phyloP scores from a whole-genome alignment of 1,140 invertebrate genomes.

The Tetraneura akinire region DNA sequence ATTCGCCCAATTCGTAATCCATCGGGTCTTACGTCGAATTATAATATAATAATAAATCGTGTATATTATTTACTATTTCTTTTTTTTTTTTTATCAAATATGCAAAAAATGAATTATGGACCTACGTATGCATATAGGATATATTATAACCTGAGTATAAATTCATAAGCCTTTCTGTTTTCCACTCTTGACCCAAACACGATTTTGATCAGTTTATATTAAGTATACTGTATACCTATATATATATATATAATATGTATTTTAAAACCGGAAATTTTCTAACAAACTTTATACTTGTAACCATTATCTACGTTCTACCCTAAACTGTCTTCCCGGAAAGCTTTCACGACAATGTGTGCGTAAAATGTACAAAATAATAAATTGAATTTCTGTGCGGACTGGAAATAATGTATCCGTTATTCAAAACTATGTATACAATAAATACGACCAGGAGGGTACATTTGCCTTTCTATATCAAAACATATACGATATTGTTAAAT shows the following conservation, averaged over 20 bases:
- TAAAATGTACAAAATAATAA: background rate
- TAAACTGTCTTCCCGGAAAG: background rate
- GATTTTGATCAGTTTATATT: too few species aligned
- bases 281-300: background rate
- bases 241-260: background rate
- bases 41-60: too few species aligned
- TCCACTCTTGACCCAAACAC: background rate
- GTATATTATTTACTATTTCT: too few species aligned
- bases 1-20: too few species aligned
- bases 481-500: too few species aligned
- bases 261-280: conserved; percentile 9
- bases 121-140: too few species aligned
- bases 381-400: background rate
- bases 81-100: too few species aligned
- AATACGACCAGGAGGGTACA: too few species aligned
- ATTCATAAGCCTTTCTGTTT: background rate
- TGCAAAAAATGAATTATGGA: too few species aligned
- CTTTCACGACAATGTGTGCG: background rate
- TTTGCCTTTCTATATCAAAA: background rate
- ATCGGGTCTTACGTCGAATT: too few species aligned
- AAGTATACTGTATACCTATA: too few species aligned
- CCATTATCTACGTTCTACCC: background rate
- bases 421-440: background rate
- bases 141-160: background rate
- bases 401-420: background rate